Conservation (phyloP, 2,113 vertebrate genomes). For the Murina feae region DNA sequence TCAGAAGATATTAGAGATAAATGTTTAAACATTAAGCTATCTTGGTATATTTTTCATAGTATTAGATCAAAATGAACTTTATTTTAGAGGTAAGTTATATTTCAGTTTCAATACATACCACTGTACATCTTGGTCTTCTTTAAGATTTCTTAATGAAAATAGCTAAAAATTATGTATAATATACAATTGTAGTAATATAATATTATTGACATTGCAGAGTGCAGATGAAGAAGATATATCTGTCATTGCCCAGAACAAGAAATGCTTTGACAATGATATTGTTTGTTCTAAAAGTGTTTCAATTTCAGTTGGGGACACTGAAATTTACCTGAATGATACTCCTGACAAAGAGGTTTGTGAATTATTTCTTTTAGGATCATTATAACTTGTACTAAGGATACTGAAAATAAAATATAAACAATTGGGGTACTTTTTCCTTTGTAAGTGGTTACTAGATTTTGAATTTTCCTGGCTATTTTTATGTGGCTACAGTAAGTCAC, state of each 20-base stretch:
- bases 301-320: conserved; percentile 91
- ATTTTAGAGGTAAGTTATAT: background rate
- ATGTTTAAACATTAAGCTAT: background rate
- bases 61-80: conserved; percentile 17
- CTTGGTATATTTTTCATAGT: background rate
- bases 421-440: background rate
- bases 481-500: background rate
- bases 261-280: conserved; percentile 98
- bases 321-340: conserved; percentile 93
- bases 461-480: background rate
- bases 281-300: conserved; percentile 95
- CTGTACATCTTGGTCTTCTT: background rate
- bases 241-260: conserved; percentile 95
- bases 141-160: background rate
- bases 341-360: conserved; percentile 90
- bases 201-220: conserved; percentile 85
- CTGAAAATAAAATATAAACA: background rate
- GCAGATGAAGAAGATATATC: conserved; percentile 89
- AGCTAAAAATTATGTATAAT: background rate
- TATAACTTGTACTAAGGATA: conserved; percentile 11
- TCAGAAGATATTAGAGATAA: background rate
- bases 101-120: background rate
- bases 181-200: conserved; percentile 39
- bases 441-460: background rate
- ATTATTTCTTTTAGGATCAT: conserved; percentile 50